Conservation (phyloP, 2,888 invertebrate genomes). For the Macroteleia sp. region DNA sequence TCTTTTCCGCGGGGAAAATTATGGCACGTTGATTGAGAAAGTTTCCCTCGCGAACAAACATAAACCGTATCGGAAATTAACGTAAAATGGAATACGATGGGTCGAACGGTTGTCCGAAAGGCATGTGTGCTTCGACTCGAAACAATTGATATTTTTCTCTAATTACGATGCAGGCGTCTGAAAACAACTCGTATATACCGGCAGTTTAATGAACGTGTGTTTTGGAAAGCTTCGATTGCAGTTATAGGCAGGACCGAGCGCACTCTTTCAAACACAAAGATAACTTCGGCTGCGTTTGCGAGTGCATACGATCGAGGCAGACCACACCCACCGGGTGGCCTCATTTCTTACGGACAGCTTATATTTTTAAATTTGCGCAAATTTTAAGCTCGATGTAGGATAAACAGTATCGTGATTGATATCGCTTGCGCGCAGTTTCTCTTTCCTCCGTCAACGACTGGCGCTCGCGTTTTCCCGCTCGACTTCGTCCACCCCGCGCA, state of each 20-base stretch:
- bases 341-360: conserved; percentile 44
- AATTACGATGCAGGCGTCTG: neutral
- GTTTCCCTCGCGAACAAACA: neutral
- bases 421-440: too few relatives aligned
- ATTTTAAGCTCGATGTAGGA: conserved; percentile 44
- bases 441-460: too few relatives aligned
- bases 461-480: too few relatives aligned
- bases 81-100: too few relatives aligned
- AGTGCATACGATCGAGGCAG: conserved; percentile 40
- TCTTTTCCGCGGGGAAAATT: neutral
- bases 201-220: conserved; percentile 28
- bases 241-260: conserved; percentile 49
- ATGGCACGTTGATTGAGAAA: conserved; percentile 48
- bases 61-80: too few relatives aligned
- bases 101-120: neutral
- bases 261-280: conserved; percentile 54
- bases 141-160: too few relatives aligned
- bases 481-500: too few relatives aligned
- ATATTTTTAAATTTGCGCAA: conserved; percentile 39
- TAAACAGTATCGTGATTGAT: conserved; percentile 21
- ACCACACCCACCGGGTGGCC: conserved; percentile 59
- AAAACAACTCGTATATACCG: conserved; percentile 4
- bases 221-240: conserved; percentile 57
- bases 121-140: neutral
- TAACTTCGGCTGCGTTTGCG: conserved; percentile 36